Base-by-base conservation (phyloP, 2,888 invertebrate genomes). In the Orchesellides sinensis region DNA sequence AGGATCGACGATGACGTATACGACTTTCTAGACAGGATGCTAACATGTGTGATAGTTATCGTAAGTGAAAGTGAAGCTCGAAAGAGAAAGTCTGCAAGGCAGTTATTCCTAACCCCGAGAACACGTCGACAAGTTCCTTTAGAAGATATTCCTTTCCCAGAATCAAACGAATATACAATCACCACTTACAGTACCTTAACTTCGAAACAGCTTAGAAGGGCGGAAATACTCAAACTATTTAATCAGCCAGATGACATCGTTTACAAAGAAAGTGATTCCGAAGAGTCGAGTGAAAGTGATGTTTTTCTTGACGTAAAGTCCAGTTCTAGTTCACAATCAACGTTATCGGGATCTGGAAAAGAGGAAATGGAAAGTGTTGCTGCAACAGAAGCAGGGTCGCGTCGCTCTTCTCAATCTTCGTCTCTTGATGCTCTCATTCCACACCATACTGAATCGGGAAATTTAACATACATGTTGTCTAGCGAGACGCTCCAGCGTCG, bases 41-140 rank as follows among this genome's bases (percentile, higher is more conserved):
- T 66, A 19, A 83, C 85, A 0, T 83, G 78, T n/a, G 32, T 86
- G 2, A 65, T 82, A 12, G 72, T 86, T 0, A 25, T 86, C n/a
- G 75, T 79, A 10, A 27, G 29, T 4, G 73, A 74, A 12, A n/a
- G 40, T 1, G 81, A 23, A n/a, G 49, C n/a, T 0, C 45, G 14
- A 10, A 17, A 40, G 8, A 3, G 17, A 27, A n/a, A 32, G 6
- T 17, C 10, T n/a, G 52, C 23, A 35, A 23, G 27, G 14, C 35
- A 14, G 8, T 27, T 35, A 35, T 80, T 54, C 32, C n/a, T 77
- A 17, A 78, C 32, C 8, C 65, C 65, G 27, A 69, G 35, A 27
- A 40, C 52, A 27, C 35, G 66, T n/a, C 23, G 25, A 25, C 17
- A 29, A 1, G 10, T 8, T 27, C 32, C 17, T 29, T n/a, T 21